Conservation (phyloP, 2,797 vertebrate species). For the Podargus strigoides region DNA sequence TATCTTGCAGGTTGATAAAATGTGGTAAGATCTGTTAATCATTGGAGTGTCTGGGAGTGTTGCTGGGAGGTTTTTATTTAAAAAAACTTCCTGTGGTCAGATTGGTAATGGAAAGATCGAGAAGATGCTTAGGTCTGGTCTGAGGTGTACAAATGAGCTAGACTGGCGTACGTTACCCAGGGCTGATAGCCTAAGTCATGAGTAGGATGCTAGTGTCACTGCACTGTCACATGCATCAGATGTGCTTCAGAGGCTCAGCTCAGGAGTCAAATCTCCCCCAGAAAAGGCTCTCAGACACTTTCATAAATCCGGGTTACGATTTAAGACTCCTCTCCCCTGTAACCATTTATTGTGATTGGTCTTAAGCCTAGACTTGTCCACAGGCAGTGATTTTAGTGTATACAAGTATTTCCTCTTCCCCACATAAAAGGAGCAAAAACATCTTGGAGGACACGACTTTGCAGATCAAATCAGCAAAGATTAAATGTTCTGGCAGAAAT, state of each 20-base stretch:
- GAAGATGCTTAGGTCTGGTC: not conserved
- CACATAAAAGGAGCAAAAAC: not conserved
- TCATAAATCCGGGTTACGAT: not conserved
- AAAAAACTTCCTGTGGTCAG: not conserved
- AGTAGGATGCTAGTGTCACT: not conserved
- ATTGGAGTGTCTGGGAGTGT: not conserved
- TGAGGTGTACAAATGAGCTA: not conserved
- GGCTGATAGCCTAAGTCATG: not conserved
- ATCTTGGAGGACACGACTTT: not conserved
- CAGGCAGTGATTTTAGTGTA: not conserved
- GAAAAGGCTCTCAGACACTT: not conserved
- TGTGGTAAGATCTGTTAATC: not conserved
- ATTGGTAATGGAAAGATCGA: not conserved
- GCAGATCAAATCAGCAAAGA: not conserved
- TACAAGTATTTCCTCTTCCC: slow-evolving; percentile 8
- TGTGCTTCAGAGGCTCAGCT: not conserved
- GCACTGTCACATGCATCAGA: not conserved
- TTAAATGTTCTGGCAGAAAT: not conserved
- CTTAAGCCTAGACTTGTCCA: slow-evolving; percentile 32
- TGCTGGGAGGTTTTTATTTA: not conserved
- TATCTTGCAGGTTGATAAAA: not conserved
- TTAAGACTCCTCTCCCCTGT: not conserved
- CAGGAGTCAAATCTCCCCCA: not conserved
- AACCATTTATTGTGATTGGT: slow-evolving; percentile 17
- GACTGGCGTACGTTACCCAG: not conserved